Percentiles rank a stretch among this genome's conserved stretches.
Evolutionary conservation across 2,113 vertebrate species (phyloP).

Genomic region (Nycticebus coucang): DNA sequence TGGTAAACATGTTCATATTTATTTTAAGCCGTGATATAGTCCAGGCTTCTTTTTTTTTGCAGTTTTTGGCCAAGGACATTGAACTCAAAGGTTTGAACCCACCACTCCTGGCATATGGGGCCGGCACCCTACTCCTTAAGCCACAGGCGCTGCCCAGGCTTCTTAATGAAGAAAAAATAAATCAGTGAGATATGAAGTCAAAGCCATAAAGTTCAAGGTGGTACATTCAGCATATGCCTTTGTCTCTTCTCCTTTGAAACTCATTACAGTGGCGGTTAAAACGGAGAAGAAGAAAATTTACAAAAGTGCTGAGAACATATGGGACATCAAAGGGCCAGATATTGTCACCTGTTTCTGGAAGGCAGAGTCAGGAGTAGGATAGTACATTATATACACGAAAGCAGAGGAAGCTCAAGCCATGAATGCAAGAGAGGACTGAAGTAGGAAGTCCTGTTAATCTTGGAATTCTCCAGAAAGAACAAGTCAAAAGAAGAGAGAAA

Average conservation of each 20-base stretch:
- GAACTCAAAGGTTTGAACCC: too few relatives aligned
- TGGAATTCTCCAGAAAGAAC: neutral
- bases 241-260: slow-evolving; percentile 31
- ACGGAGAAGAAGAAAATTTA: slow-evolving; percentile 20
- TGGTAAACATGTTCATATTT: neutral
- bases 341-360: slow-evolving; percentile 33
- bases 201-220: slow-evolving; percentile 53
- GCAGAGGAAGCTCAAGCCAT: neutral
- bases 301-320: slow-evolving; percentile 23
- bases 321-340: neutral
- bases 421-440: neutral
- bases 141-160: too few relatives aligned
- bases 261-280: slow-evolving; percentile 49
- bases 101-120: too few relatives aligned
- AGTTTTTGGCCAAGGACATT: too few relatives aligned
- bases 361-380: neutral
- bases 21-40: slow-evolving; percentile 27
- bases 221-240: neutral
- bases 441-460: neutral
- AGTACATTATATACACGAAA: neutral
- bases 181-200: neutral
- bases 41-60: neutral
- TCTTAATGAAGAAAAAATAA: slow-evolving; percentile 21
- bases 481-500: neutral
- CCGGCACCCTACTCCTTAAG: too few relatives aligned